Evolutionary conservation across 2,113 vertebrate species (phyloP).

Genomic region (Gopherus evgoodei): DNA sequence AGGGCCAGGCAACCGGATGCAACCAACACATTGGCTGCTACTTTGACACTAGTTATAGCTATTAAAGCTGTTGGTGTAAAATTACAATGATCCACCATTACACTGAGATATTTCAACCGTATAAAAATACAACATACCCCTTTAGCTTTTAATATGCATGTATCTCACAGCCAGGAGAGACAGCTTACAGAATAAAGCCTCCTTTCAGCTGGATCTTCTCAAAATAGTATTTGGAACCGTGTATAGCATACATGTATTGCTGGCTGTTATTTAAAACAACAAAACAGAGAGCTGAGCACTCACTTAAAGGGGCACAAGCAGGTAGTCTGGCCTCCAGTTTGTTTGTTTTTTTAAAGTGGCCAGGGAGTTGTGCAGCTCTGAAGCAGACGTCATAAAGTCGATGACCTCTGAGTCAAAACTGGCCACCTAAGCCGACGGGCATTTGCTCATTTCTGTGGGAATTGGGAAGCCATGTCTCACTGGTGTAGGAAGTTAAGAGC

Average conservation of each 20-base stretch:
- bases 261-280: neutral
- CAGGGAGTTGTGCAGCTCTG: neutral
- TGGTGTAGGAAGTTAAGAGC: conserved; percentile 33
- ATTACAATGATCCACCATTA: neutral
- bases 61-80: neutral
- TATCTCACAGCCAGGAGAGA: neutral
- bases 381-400: neutral
- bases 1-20: neutral
- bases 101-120: neutral
- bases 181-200: neutral
- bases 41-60: neutral
- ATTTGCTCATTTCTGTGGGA: neutral
- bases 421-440: conserved; percentile 26
- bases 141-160: conserved; percentile 21
- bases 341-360: neutral
- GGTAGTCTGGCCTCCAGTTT: neutral
- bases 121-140: neutral
- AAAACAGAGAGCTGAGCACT: neutral
- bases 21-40: neutral
- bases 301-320: neutral
- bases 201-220: neutral
- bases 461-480: conserved; percentile 50
- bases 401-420: conserved; percentile 34
- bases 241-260: neutral
- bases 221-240: neutral